Percentiles rank a stretch among this genome's conserved stretches.
Evolutionary conservation across 2,888 invertebrate genomes (phyloP).

Genomic region (Eurois occulta): DNA sequence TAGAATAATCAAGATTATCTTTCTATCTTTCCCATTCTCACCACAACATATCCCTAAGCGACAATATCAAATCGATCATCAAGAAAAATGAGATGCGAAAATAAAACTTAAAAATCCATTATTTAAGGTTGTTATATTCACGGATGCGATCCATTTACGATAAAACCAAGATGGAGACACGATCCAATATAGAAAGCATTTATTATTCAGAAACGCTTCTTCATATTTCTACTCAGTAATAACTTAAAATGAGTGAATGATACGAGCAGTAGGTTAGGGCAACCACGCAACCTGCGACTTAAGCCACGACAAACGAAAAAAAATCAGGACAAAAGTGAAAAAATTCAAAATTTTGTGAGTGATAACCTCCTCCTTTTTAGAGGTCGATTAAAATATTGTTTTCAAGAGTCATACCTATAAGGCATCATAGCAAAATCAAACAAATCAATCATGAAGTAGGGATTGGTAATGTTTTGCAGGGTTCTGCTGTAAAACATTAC

Average conservation of each 20-base stretch:
- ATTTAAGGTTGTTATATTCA: slow-evolving; percentile 63
- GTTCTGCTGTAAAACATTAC: background rate
- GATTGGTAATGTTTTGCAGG: no score
- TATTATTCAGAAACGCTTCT: slow-evolving; percentile 80
- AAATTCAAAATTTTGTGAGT: background rate
- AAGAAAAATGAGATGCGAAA: slow-evolving; percentile 71
- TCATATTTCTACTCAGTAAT: slow-evolving; percentile 74
- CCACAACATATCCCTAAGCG: slow-evolving; percentile 34
- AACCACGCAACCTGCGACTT: slow-evolving; percentile 12
- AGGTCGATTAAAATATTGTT: background rate
- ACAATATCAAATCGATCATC: slow-evolving; percentile 73
- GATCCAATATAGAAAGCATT: slow-evolving; percentile 80
- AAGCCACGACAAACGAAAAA: background rate
- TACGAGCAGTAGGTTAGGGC: slow-evolving; percentile 48
- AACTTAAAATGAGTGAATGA: slow-evolving; percentile 77
- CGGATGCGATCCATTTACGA: slow-evolving; percentile 74
- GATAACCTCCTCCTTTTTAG: background rate
- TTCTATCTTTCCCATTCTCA: slow-evolving; percentile 30
- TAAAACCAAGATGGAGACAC: slow-evolving; percentile 74
- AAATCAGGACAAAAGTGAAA: background rate
- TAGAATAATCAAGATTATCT: slow-evolving; percentile 24
- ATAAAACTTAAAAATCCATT: slow-evolving; percentile 77
- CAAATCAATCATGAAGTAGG: background rate
- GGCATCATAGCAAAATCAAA: background rate
- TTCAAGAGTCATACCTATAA: background rate